These are phyloP conservation scores for Accipiter virgatus DNA, from an alignment of 2,113 vertebrate genomes.

Conservation along the genomic window DNA sequence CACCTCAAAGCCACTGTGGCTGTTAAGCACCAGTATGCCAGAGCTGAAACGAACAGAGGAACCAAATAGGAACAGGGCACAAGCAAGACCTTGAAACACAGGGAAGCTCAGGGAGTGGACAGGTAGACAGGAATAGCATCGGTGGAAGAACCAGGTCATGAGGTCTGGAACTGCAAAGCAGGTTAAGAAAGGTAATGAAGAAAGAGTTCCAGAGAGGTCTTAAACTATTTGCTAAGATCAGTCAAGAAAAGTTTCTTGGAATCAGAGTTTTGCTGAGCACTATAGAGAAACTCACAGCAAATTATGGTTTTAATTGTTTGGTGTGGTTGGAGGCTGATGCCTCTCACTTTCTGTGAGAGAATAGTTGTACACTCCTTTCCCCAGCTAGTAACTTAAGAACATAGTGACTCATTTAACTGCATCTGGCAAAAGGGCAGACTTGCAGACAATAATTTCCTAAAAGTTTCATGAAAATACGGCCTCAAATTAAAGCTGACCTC, in stretches of 20 bases:
- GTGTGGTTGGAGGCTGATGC: neutral
- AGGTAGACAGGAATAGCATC: neutral
- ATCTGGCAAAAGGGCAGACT: neutral
- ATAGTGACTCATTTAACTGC: neutral
- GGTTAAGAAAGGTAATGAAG: neutral
- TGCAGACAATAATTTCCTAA: neutral
- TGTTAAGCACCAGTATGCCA: too few species aligned
- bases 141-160: neutral
- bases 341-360: neutral
- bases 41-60: neutral
- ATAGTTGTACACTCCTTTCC: neutral
- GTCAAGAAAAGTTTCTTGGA: neutral
- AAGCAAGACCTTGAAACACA: neutral
- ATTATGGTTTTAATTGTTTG: neutral
- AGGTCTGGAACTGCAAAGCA: neutral
- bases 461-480: neutral
- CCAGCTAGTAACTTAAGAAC: neutral
- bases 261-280: neutral
- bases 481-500: neutral
- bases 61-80: neutral
- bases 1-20: too few species aligned
- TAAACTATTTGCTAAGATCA: neutral
- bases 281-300: neutral
- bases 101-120: accelerated
- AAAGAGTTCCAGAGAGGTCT: neutral